Evolutionary conservation across 2,113 vertebrate genomes (phyloP), one percentile per base, ranked within the genome.

Genomic region (Serilophus lunatus): DNA sequence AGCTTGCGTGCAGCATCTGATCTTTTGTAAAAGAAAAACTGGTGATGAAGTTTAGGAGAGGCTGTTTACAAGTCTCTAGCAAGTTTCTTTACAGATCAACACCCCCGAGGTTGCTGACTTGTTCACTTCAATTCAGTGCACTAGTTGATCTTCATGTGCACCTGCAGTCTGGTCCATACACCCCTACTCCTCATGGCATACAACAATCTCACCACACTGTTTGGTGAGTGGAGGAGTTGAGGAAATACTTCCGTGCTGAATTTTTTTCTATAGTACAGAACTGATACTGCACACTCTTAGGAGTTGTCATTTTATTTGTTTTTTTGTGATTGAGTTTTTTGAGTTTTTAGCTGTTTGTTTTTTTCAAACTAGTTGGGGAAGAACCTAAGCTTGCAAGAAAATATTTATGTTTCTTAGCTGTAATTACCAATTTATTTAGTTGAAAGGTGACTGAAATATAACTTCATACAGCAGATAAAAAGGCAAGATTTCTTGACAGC

Each of bases 21-120:
- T 97, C 96, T 97, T 97, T 96, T 92, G 88, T 94, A 96, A 80
- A 94, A 95, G 93, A 96, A 95, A 96, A 96, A 97, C 95, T 95
- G 96, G 96, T 97, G 88, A 44, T 56, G 78, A 93, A 95, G 91
- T 95, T 86, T 64, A 86, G 65, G 70, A 92, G 65, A 45, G 91
- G 72, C 72, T 96, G 93, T 97, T 97, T 96, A 80, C 96, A 88
- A 81, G 93, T 92, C 69, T 81, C 95, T 95, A 70, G 76, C 84
- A 96, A 95, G 95, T 94, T 93, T 90, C 95, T 95, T 91, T 94
- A 86, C 94, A 96, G 97, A 94, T 96, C 87, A 96, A 70, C 86
- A 90, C 78, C 75, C 59, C 31, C 87, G 82, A 79, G 91, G 87
- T 95, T 97, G 91, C 78, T 84, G 92, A 88, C 88, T 91, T 89